Evolutionary conservation across 2,797 vertebrate species (phyloP), one percentile per base, ranked within the genome.

Genomic region (Spondyliosoma cantharus): DNA sequence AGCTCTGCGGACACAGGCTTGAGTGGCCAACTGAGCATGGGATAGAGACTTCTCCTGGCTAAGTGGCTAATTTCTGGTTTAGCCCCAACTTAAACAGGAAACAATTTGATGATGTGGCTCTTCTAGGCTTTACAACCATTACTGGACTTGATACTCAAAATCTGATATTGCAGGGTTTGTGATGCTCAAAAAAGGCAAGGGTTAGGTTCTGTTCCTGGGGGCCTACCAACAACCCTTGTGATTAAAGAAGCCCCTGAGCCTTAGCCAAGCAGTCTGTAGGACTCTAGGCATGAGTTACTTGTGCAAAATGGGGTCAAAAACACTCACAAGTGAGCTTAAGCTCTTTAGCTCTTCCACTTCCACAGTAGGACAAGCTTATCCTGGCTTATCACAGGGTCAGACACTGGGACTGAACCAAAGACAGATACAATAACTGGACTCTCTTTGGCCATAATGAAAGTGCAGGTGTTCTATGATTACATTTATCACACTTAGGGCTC

Each of bases 401-500:
- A 29, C 20, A 11, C 0, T 62, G 11, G 42, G 50, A 59, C 4
- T 64, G 46, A 45, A 74, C 66, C 59, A 80, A 60, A 45, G 45
- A 57, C 4, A 66, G 76, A 80, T 49, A 50, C 22, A 66, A n/a
- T 59, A 57, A 63, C 17, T 37, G 82, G 63, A 84, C 58, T 70
- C 24, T 74, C 27, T 74, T 74, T 66, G 45, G 27, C 62, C 68
- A 64, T 71, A 76, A 84, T 77, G 66, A 84, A 75, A 50, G 68
- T 76, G n/a, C 37, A 43, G 27, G 22, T 80, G 67, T 56, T 84
- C 58, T 54, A 29, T 71, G 72, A 80, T 79, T 81, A 71, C 29
- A 22, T 82, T 76, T 25, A 80, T 85, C 72, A 79, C 60, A 71
- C 56, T 65, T 68, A 76, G 74, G n/a, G n/a, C n/a, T n/a, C n/a